These are phyloP conservation scores for Imbricaverruca yamaguchii DNA, from an alignment of 2,888 invertebrate species.

Conservation along the genomic window DNA sequence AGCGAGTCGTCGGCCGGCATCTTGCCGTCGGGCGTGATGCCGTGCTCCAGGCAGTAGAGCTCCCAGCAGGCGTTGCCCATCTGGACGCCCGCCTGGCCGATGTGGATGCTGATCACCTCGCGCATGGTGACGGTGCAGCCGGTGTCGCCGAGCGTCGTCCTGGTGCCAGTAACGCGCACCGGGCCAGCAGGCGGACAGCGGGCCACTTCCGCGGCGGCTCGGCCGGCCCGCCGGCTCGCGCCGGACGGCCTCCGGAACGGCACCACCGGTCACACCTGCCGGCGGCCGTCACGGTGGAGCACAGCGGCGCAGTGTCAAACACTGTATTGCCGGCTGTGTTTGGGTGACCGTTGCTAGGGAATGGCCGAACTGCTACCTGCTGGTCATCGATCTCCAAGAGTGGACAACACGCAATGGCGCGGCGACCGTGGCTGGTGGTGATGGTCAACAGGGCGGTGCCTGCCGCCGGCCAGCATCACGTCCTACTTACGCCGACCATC, in stretches of 20 bases:
- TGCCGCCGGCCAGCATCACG: too few relatives aligned
- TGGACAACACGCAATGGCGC: not conserved
- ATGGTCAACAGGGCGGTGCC: too few relatives aligned
- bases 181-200: not conserved
- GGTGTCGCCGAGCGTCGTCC: not conserved
- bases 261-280: not conserved
- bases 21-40: conserved; percentile 46
- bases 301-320: not conserved
- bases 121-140: conserved; percentile 35
- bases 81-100: conserved; percentile 48
- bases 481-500: too few relatives aligned
- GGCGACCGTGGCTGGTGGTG: not conserved
- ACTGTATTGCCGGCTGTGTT: not conserved
- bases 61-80: conserved; percentile 52
- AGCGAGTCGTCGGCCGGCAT: conserved; percentile 37
- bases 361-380: not conserved
- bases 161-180: not conserved
- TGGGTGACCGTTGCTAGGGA: not conserved
- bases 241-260: not conserved
- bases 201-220: not conserved
- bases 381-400: not conserved
- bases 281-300: not conserved
- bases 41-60: conserved; percentile 49
- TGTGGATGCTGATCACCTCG: conserved; percentile 46
- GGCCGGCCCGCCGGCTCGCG: not conserved